Evolutionary conservation across 1,140 invertebrate genomes (phyloP).

Genomic region (Pollicipes pollicipes): DNA sequence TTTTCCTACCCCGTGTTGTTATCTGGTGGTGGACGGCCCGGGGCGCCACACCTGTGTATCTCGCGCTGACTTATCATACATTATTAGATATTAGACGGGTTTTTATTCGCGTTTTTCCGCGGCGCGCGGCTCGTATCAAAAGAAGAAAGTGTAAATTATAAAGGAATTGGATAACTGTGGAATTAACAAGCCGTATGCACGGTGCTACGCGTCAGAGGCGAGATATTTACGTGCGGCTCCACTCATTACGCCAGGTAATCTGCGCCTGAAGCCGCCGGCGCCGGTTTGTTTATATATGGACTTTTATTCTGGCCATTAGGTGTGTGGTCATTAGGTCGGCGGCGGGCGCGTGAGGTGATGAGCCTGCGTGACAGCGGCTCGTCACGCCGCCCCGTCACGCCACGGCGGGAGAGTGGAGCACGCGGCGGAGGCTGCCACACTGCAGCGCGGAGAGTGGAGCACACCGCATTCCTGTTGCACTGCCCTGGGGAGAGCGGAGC

Average conservation of each 20-base stretch:
- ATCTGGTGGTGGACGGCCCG: neutral
- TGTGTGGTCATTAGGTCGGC: neutral
- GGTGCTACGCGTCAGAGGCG: neutral
- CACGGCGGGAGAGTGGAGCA: no score
- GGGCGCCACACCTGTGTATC: neutral
- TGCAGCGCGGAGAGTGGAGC: no score
- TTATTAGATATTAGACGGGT: constrained; percentile 1
- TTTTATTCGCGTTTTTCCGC: constrained; percentile 1
- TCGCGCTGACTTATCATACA: neutral
- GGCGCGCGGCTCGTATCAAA: neutral
- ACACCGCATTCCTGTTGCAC: no score
- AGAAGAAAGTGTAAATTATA: constrained; percentile 2
- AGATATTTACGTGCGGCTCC: neutral
- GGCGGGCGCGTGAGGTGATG: neutral
- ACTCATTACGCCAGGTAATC: neutral
- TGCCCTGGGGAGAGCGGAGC: no score
- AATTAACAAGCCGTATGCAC: constrained; percentile 1
- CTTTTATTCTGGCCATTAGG: neutral
- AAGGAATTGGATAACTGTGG: constrained; percentile 1
- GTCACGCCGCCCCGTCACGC: no score
- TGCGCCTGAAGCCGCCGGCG: neutral
- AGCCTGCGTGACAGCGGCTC: neutral
- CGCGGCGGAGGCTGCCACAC: no score
- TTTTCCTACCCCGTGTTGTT: neutral
- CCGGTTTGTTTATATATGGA: neutral